Percentiles rank a stretch among this genome's conserved stretches.
Evolutionary conservation across 2,113 vertebrate genomes (phyloP).

Genomic region (Erpornis zantholeuca): DNA sequence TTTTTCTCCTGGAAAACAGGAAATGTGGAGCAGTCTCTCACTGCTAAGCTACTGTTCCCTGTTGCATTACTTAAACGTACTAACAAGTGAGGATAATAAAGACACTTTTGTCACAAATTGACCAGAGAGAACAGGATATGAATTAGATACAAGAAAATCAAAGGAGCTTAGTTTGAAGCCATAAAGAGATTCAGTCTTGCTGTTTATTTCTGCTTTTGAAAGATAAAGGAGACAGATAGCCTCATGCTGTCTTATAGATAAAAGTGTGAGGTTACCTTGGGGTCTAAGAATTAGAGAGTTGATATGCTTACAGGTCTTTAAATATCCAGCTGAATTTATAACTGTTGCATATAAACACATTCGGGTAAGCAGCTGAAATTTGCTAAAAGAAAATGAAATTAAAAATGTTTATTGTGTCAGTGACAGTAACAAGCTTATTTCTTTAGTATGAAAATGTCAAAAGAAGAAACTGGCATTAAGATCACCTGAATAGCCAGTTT

Average conservation of each 20-base stretch:
- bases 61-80: neutral
- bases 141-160: neutral
- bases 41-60: neutral
- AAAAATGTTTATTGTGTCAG: neutral
- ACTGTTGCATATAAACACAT: neutral
- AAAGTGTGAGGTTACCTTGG: neutral
- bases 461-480: neutral
- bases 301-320: neutral
- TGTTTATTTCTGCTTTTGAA: slow-evolving; percentile 4
- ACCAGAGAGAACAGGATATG: neutral
- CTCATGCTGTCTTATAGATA: neutral
- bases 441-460: neutral
- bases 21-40: neutral
- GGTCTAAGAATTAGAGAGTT: neutral
- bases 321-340: neutral
- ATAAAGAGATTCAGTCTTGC: neutral
- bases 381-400: neutral
- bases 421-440: neutral
- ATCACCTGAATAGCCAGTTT: neutral
- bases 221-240: neutral
- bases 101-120: neutral
- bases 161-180: neutral
- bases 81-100: neutral
- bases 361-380: neutral
- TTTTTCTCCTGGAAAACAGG: neutral